These are phyloP conservation scores for Tiliacea citrago DNA, from an alignment of 2,888 invertebrate genomes.

Conservation along the genomic window DNA sequence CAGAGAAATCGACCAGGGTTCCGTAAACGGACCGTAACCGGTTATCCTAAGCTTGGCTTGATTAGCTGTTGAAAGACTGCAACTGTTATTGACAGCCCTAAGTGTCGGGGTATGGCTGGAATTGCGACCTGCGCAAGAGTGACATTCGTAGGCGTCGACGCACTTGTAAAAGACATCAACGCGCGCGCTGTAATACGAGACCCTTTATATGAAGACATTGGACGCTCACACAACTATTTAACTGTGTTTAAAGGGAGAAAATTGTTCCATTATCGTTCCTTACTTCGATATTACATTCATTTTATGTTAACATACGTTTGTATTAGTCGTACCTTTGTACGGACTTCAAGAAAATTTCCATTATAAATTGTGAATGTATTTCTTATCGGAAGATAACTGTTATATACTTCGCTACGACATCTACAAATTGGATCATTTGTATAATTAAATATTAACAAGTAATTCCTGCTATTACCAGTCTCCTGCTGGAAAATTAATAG, in stretches of 20 bases:
- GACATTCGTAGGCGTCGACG: slow-evolving; percentile 59
- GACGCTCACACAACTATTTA: slow-evolving; percentile 44
- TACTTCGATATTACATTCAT: slow-evolving; percentile 24
- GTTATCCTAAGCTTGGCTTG: slow-evolving; percentile 58
- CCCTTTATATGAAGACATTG: slow-evolving; percentile 57
- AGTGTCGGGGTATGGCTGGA: slow-evolving; percentile 64
- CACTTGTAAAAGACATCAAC: slow-evolving; percentile 84
- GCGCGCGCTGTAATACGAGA: slow-evolving; percentile 65
- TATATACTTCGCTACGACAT: slow-evolving; percentile 33
- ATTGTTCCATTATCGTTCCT: slow-evolving; percentile 41
- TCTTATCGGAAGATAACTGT: slow-evolving; percentile 30
- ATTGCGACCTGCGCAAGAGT: slow-evolving; percentile 64
- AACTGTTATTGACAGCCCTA: slow-evolving; percentile 67
- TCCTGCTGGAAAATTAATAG: slow-evolving; percentile 55
- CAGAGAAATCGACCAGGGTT: slow-evolving; percentile 76
- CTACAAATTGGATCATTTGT: slow-evolving; percentile 55
- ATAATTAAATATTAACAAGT: slow-evolving; percentile 63
- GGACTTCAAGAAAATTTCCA: slow-evolving; percentile 28
- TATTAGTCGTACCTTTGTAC: slow-evolving; percentile 3
- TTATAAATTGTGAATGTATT: slow-evolving; percentile 30
- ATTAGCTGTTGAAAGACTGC: slow-evolving; percentile 59
- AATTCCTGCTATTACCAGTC: slow-evolving; percentile 48
- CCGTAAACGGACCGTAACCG: slow-evolving; percentile 67
- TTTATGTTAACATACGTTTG: slow-evolving; percentile 24
- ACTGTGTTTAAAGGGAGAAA: slow-evolving; percentile 38